Conservation (phyloP, 2,113 vertebrate genomes). For the Microcebus griseorufus region DNA sequence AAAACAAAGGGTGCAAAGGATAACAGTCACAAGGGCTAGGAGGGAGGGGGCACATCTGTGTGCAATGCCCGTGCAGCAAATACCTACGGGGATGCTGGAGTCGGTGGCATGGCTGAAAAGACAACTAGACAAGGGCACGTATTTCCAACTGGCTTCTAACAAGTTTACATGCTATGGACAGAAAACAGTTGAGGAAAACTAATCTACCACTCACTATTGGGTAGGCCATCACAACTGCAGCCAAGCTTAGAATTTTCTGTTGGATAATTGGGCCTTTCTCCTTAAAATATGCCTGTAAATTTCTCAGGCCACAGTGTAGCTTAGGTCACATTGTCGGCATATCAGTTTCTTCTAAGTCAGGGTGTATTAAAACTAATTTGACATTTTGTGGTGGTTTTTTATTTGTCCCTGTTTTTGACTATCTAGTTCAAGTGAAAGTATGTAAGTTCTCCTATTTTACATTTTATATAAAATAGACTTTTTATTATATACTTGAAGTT, state of each 20-base stretch:
- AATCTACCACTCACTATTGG: background rate
- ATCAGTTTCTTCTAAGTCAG: background rate
- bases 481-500: constrained; percentile 6
- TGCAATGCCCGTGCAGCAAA: background rate
- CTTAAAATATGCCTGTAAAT: background rate
- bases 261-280: background rate
- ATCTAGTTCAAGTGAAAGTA: background rate
- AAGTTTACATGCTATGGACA: background rate
- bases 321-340: background rate
- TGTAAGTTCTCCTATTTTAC: background rate
- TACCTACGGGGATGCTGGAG: background rate
- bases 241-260: background rate
- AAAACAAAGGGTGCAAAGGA: background rate
- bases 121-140: background rate
- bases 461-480: constrained; percentile 20
- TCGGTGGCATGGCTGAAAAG: background rate
- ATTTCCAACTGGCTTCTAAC: background rate
- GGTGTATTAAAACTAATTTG: background rate
- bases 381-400: background rate
- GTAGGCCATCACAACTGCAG: background rate
- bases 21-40: background rate
- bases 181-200: background rate
- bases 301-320: background rate
- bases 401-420: constrained; percentile 6
- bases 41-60: background rate